phyloP scores from a whole-genome alignment of 2,888 invertebrate genomes.

The Taphrorychus bicolor region DNA sequence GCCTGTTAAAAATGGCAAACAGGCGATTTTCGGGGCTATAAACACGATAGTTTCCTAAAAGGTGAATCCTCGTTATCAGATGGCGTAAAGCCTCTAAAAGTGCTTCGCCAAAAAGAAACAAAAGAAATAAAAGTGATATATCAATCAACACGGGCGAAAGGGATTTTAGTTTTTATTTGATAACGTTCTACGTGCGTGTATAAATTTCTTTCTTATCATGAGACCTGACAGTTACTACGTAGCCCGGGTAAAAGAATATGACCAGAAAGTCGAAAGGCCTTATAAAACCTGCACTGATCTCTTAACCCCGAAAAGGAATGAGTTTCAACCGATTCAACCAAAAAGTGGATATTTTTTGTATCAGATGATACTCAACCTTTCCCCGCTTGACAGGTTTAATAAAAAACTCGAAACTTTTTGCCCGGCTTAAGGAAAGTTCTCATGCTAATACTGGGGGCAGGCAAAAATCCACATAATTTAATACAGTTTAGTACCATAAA shows the following conservation, averaged over 20 bases:
- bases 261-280: constrained; percentile 39
- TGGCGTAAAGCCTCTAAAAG: constrained; percentile 28
- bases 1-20: background rate
- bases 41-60: constrained; percentile 17
- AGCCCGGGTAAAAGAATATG: constrained; percentile 36
- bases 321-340: background rate
- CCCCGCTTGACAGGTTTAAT: background rate
- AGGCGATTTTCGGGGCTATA: constrained; percentile 9
- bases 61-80: constrained; percentile 42
- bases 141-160: constrained; percentile 37
- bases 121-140: constrained; percentile 40
- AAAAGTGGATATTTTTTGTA: constrained; percentile 2
- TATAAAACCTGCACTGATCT: constrained; percentile 35
- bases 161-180: constrained; percentile 43
- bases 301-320: background rate
- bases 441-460: constrained; percentile 24
- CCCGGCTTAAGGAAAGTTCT: constrained; percentile 13
- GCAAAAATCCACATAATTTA: constrained; percentile 35
- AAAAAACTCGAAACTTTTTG: constrained; percentile 20
- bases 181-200: constrained; percentile 39
- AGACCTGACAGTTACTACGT: constrained; percentile 34
- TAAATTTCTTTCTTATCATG: constrained; percentile 41
- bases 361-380: background rate
- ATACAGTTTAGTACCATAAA: constrained; percentile 21
- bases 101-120: constrained; percentile 29